phyloP scores from a whole-genome alignment of 2,113 vertebrate genomes.

The Thalassarche chlororhynchos region DNA sequence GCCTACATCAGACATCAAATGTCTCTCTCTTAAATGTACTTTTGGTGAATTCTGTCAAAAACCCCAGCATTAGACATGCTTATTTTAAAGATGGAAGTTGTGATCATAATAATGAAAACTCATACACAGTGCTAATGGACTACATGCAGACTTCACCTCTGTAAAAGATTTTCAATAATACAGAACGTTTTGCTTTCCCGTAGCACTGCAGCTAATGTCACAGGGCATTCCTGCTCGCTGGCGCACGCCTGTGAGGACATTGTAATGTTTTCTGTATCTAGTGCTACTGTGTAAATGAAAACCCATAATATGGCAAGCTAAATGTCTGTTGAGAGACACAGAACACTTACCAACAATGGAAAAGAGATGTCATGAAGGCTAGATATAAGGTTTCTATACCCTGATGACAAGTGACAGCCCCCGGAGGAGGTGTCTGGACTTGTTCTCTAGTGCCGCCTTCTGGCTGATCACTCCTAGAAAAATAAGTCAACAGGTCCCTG shows the following conservation, averaged over 20 bases:
- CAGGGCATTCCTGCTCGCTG: not conserved
- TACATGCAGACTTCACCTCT: not conserved
- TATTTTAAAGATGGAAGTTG: not conserved
- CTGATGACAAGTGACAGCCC: not conserved
- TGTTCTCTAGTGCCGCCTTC: not conserved
- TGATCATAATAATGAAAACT: not conserved
- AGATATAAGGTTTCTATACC: not conserved
- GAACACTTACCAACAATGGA: not conserved
- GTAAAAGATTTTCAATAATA: not conserved
- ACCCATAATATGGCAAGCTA: fast-evolving
- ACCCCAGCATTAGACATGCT: fast-evolving
- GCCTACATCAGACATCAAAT: not conserved
- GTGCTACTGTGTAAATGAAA: not conserved
- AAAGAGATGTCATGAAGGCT: not conserved
- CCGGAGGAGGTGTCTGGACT: not conserved
- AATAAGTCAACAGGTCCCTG: not conserved
- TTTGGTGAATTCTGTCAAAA: not conserved
- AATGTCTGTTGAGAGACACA: not conserved
- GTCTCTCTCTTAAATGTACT: not conserved
- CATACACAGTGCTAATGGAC: not conserved
- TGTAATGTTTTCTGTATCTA: not conserved
- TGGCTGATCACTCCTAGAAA: not conserved
- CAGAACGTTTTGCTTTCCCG: not conserved
- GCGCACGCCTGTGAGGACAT: not conserved
- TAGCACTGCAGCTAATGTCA: not conserved